Evolutionary conservation across 2,113 vertebrate species (phyloP), one percentile per base, ranked within the genome.

Genomic region (Triplophysa dalaica): DNA sequence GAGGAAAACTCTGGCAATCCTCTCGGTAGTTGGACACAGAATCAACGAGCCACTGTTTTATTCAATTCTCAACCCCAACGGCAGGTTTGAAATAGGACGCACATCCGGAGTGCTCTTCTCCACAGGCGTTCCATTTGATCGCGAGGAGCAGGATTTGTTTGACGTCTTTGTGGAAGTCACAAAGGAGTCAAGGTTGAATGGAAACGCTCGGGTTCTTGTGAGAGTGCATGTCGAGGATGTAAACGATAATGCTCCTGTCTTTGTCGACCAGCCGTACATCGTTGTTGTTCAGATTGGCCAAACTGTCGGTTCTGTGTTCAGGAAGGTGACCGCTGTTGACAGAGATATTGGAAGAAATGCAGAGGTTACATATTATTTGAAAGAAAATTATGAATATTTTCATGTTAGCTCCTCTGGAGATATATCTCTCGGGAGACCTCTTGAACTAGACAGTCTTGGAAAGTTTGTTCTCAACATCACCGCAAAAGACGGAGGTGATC

Each of bases 21-120:
- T 95, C 62, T 87, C 91, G 76, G 85, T 92, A 11, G 0, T 93
- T 24, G 94, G 94, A 19, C 93, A 90, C 84, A 92, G 90, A 64
- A 92, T 94, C 79, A 95, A 95, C 24, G 90, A 94, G 68, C 95
- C 94, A 70, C 83, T 95, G 81, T 94, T 95, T 82, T 95, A 93
- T 72, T 89, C 84, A 3, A 94, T 95, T 87, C 89, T 95, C 70
- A 95, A 95, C 83, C 94, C 94, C 72, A 93, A 95, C 48, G 87
- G 74, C 76, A 91, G 90, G 69, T 95, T 95, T 90, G 93, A 93
- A 87, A 92, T 95, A 70, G 93, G 94, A 80, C 89, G 70, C 67
- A 95, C 94, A 3, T 94, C 95, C 4, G 95, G 95, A 68, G 93
- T 95, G 2, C 91, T 95, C 24, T 94, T 94, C 10, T 94, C 93